These are phyloP conservation scores for Philantomba maxwellii DNA, from an alignment of 2,113 vertebrate species.

Conservation along the genomic window DNA sequence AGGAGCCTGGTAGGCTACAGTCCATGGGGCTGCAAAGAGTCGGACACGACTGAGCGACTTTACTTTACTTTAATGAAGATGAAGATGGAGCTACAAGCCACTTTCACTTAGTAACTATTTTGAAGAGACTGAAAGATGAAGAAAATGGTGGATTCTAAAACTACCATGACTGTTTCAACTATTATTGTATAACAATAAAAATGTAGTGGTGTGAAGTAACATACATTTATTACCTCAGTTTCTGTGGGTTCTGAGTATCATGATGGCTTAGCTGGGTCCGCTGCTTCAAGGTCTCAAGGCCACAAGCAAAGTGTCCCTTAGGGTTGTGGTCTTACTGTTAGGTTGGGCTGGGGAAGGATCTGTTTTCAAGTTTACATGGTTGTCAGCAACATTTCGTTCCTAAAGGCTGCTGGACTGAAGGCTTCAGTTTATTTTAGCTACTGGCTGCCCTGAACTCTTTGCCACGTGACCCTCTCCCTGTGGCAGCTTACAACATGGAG, in stretches of 20 bases:
- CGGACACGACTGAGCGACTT: no score
- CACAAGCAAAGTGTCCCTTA: background rate
- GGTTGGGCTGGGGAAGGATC: background rate
- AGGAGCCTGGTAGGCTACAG: no score
- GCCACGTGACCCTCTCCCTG: background rate
- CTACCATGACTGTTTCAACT: background rate
- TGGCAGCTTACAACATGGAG: background rate
- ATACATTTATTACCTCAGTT: background rate
- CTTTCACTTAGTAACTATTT: background rate
- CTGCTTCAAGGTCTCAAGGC: background rate
- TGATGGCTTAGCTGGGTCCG: background rate
- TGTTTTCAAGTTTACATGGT: background rate
- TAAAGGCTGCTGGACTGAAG: background rate
- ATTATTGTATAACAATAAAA: background rate
- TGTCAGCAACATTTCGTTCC: background rate
- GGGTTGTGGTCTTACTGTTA: background rate
- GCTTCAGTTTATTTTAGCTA: background rate
- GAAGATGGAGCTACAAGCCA: background rate
- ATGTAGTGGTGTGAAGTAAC: background rate
- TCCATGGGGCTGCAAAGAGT: no score
- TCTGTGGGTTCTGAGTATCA: background rate
- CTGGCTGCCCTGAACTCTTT: background rate
- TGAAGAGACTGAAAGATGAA: background rate
- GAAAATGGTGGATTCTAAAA: slow-evolving; percentile 1
- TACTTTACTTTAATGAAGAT: background rate